A percentile compares a stretch with the other conserved stretches of the same genome.
phyloP scores from a whole-genome alignment of 2,888 invertebrate species.

The Monopis laevigella region DNA sequence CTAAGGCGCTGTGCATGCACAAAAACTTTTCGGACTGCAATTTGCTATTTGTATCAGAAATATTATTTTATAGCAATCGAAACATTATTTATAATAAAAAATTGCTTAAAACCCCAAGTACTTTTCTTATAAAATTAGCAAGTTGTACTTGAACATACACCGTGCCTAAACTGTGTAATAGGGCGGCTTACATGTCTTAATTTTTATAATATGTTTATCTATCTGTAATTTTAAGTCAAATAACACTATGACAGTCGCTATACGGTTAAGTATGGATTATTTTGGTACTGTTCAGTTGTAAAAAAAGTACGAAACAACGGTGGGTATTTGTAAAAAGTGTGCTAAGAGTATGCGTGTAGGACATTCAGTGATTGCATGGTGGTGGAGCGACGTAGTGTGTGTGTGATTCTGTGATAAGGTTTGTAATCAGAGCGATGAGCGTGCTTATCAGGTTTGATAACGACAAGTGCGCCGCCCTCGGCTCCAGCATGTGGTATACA shows the following conservation, averaged over 20 bases:
- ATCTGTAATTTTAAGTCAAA: neutral
- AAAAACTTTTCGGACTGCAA: too few relatives aligned
- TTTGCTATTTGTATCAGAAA: too few relatives aligned
- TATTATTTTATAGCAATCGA: too few relatives aligned
- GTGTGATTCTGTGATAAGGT: slow-evolving; percentile 51
- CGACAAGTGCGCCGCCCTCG: slow-evolving; percentile 13
- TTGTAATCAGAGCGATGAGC: slow-evolving; percentile 54
- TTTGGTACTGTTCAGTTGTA: too few relatives aligned
- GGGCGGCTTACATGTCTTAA: too few relatives aligned
- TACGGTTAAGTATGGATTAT: too few relatives aligned
- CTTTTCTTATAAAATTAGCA: too few relatives aligned
- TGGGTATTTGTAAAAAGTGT: neutral
- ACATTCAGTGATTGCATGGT: neutral
- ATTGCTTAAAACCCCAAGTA: too few relatives aligned
- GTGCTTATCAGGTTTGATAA: slow-evolving; percentile 37
- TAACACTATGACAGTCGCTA: slow-evolving; percentile 1
- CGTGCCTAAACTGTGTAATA: too few relatives aligned
- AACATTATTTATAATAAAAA: too few relatives aligned
- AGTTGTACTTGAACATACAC: too few relatives aligned
- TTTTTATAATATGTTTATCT: neutral
- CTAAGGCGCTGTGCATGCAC: too few relatives aligned
- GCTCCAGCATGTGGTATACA: slow-evolving; percentile 3
- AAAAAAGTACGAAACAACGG: neutral
- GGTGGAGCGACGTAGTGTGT: slow-evolving; percentile 25
- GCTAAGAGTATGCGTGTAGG: neutral